Percentiles rank a stretch among this genome's conserved stretches.
phyloP scores from a whole-genome alignment of 2,888 invertebrate genomes.

The Trichacis sp. region DNA sequence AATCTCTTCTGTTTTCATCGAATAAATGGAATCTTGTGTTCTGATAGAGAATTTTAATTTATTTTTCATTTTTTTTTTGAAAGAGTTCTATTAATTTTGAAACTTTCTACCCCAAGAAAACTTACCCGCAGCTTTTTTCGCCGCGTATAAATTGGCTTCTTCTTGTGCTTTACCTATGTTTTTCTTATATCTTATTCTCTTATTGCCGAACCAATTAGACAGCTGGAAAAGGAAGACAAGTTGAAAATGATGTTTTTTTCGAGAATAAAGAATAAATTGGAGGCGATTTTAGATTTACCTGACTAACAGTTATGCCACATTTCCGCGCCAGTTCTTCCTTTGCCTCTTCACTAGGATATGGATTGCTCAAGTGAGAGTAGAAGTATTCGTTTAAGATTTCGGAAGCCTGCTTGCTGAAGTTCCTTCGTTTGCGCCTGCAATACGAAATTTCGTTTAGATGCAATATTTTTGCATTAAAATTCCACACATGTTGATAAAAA shows the following conservation, averaged over 20 bases:
- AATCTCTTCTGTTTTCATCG: not conserved
- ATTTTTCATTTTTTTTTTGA: too few species aligned
- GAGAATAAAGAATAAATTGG: too few species aligned
- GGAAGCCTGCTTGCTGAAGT: conserved; percentile 99
- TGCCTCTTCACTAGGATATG: conserved; percentile 99
- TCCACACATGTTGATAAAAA: too few species aligned
- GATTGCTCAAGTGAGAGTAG: conserved; percentile 99
- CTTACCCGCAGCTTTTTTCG: conserved; percentile 94
- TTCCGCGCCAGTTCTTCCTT: conserved; percentile 99
- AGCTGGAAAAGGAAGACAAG: conserved; percentile 73
- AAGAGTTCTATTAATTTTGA: not conserved
- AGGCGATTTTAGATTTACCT: too few species aligned
- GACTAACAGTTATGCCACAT: conserved; percentile 97
- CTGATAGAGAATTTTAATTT: not conserved
- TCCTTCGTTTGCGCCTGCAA: conserved; percentile 87
- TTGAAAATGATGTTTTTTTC: too few species aligned
- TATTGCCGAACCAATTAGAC: conserved; percentile 99
- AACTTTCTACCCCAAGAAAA: conserved; percentile 44
- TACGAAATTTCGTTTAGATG: conserved; percentile 18
- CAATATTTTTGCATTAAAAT: not conserved
- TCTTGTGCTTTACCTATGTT: conserved; percentile 99
- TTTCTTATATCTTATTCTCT: conserved; percentile 99
- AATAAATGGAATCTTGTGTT: not conserved
- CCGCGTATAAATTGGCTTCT: conserved; percentile 98
- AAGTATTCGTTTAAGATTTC: conserved; percentile 99